Percentiles rank a stretch among this genome's conserved stretches.
These are phyloP conservation scores for Thymallus thymallus DNA, from an alignment of 2,113 vertebrate species.

Conservation along the genomic window DNA sequence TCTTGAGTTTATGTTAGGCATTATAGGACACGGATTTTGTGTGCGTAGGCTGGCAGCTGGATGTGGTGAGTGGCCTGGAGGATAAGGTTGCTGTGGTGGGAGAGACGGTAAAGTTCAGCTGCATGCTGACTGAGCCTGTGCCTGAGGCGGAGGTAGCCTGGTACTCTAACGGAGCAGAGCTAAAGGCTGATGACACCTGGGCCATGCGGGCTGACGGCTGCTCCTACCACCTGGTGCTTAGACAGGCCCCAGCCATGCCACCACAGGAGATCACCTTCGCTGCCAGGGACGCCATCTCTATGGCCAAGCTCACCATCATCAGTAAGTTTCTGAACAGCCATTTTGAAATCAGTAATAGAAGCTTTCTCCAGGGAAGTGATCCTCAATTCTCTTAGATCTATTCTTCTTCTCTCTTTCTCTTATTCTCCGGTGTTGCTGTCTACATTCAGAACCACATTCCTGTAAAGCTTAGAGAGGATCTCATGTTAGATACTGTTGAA, in stretches of 20 bases:
- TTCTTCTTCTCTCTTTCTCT: too few relatives aligned
- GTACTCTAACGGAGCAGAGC: slow-evolving; percentile 84
- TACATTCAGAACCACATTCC: too few relatives aligned
- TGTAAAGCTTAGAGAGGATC: too few relatives aligned
- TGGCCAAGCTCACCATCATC: slow-evolving; percentile 82
- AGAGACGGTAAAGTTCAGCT: slow-evolving; percentile 78
- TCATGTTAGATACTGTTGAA: too few relatives aligned
- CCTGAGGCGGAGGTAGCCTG: slow-evolving; percentile 80
- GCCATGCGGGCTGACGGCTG: slow-evolving; percentile 75
- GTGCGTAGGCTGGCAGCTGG: slow-evolving; percentile 84
- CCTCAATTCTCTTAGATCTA: too few relatives aligned
- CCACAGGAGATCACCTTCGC: slow-evolving; percentile 93
- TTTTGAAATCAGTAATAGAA: too few relatives aligned
- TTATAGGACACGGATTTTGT: neutral
- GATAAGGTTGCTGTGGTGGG: slow-evolving; percentile 76
- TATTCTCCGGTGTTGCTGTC: too few relatives aligned
- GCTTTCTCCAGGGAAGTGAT: too few relatives aligned
- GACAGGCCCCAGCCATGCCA: slow-evolving; percentile 71
- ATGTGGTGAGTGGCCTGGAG: slow-evolving; percentile 76
- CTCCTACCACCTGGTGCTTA: slow-evolving; percentile 78
- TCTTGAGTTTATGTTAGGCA: neutral
- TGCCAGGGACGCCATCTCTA: slow-evolving; percentile 84
- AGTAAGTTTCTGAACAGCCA: slow-evolving; percentile 70
- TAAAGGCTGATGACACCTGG: slow-evolving; percentile 82
- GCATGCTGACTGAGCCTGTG: slow-evolving; percentile 83